phyloP scores from a whole-genome alignment of 2,888 invertebrate species.

The Ectropis crepuscularia region DNA sequence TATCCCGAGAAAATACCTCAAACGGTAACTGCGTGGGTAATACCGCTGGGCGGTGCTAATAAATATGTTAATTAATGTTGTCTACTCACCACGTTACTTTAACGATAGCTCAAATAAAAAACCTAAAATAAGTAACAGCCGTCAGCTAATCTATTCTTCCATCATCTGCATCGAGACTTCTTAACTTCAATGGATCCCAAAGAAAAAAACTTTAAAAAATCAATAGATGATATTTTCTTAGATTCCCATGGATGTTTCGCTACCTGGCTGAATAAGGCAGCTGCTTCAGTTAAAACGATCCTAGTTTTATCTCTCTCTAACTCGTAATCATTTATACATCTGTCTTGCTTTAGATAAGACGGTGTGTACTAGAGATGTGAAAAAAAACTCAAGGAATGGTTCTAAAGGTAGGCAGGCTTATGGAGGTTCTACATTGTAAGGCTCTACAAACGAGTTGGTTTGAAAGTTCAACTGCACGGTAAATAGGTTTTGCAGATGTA shows the following conservation, averaged over 20 bases:
- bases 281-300: constrained; percentile 75
- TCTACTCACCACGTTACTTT: background rate
- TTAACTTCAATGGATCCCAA: constrained; percentile 42
- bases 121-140: constrained; percentile 4
- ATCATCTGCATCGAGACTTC: constrained; percentile 30
- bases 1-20: too few species aligned
- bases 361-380: constrained; percentile 45
- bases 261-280: constrained; percentile 74
- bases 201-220: constrained; percentile 54
- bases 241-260: constrained; percentile 62
- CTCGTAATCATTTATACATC: constrained; percentile 31
- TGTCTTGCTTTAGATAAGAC: constrained; percentile 61
- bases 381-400: constrained; percentile 32
- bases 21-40: too few species aligned
- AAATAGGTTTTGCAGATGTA: background rate
- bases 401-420: constrained; percentile 30
- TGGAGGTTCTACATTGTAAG: constrained; percentile 22
- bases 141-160: constrained; percentile 27
- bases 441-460: constrained; percentile 7
- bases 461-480: constrained; percentile 5
- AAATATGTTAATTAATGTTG: too few species aligned
- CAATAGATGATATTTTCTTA: constrained; percentile 53
- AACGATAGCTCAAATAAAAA: constrained; percentile 5
- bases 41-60: too few species aligned
- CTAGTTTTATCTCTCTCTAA: constrained; percentile 54